These are phyloP conservation scores for Lordiphosa andalusiaca DNA, from an alignment of 2,888 invertebrate genomes.

Conservation along the genomic window DNA sequence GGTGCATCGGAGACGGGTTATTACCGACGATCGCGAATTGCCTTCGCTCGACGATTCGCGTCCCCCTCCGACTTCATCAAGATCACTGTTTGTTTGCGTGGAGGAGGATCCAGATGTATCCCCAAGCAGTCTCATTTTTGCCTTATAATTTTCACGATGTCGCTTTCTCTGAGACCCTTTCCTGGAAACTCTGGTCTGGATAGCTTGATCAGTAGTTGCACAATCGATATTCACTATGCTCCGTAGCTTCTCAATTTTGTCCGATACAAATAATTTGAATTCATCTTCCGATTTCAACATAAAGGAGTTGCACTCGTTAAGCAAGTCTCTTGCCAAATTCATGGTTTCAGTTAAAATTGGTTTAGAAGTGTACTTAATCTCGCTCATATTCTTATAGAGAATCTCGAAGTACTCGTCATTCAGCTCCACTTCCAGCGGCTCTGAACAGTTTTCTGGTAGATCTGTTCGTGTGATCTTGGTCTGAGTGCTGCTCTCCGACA, in stretches of 20 bases:
- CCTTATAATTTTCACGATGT: conserved; percentile 51
- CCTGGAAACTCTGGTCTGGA: conserved; percentile 42
- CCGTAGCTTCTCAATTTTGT: conserved; percentile 50
- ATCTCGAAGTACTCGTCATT: conserved; percentile 53
- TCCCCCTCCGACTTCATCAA: neutral
- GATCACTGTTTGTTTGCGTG: neutral
- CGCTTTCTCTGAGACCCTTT: conserved; percentile 43
- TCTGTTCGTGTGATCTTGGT: neutral
- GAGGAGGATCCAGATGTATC: conserved; percentile 48
- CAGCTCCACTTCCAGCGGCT: conserved; percentile 54
- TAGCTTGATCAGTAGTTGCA: conserved; percentile 24
- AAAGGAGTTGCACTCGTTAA: conserved; percentile 54
- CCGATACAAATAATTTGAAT: conserved; percentile 49
- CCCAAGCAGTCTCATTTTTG: conserved; percentile 50
- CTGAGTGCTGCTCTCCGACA: neutral
- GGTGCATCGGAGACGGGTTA: neutral
- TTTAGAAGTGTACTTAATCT: conserved; percentile 11
- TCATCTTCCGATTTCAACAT: conserved; percentile 38
- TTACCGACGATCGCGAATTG: neutral
- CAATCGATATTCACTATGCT: conserved; percentile 25
- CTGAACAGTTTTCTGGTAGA: conserved; percentile 51
- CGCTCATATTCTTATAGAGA: conserved; percentile 34
- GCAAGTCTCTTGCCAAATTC: conserved; percentile 58
- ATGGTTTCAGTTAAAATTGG: conserved; percentile 38
- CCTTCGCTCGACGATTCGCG: neutral